Percentiles rank a stretch among this genome's conserved stretches.
Evolutionary conservation across 92 coral and sea anemone species (phyloP).

Genomic region (Pocillopora grandis): DNA sequence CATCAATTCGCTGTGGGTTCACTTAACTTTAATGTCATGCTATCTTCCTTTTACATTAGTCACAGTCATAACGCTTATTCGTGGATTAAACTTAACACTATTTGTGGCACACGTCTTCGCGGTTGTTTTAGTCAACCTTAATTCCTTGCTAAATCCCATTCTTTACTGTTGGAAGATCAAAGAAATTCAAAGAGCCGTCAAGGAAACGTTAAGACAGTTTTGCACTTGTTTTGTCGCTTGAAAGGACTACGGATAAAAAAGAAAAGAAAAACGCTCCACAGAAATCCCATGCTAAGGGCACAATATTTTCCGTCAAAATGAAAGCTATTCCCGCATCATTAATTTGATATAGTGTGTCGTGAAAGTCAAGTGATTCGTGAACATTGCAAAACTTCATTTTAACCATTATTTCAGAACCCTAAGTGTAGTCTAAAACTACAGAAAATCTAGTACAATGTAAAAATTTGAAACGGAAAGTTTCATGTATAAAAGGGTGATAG

Average conservation of each 20-base stretch:
- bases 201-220: slow-evolving; percentile 1
- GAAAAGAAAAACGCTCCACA: neutral
- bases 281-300: too few species aligned
- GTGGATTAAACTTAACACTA: neutral
- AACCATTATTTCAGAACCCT: too few species aligned
- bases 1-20: slow-evolving; percentile 14
- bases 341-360: too few species aligned
- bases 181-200: slow-evolving; percentile 49
- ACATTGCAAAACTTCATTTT: too few species aligned
- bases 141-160: slow-evolving; percentile 51
- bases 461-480: too few species aligned
- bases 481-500: too few species aligned
- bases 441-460: too few species aligned
- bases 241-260: neutral
- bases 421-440: too few species aligned
- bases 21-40: neutral
- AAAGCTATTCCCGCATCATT: too few species aligned
- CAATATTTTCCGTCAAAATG: too few species aligned
- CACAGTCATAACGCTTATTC: neutral
- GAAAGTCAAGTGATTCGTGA: too few species aligned
- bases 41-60: neutral
- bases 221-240: neutral
- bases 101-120: neutral
- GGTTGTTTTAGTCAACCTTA: neutral
- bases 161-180: slow-evolving; percentile 57